Evolutionary conservation across 2,113 vertebrate species (phyloP), one percentile per base, ranked within the genome.

Genomic region (Caretta caretta): DNA sequence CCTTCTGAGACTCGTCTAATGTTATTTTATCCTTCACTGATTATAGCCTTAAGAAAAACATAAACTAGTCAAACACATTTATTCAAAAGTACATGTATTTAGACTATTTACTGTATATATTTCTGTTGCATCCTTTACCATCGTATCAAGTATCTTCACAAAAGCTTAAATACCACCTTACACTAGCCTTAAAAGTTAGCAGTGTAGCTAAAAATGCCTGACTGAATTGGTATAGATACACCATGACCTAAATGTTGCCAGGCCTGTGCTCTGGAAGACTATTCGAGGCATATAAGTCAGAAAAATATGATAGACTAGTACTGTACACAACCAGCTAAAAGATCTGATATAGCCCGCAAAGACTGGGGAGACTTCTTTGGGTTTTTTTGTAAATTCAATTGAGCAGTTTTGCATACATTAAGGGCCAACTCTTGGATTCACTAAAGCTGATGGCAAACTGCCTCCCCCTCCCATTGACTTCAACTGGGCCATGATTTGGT

Each of bases 21-120:
- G 24, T 80, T 76, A 72, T 88, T 92, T 96, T 91, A 94, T 86
- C 75, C 91, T 94, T 83, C 22, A n/a, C 76, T 95, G 62, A 79
- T 56, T 96, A 46, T 89, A 90, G 12, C 80, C 19, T 38, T 91
- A 87, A 24, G 51, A 86, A 82, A 24, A 10, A 80, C 25, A 51
- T 59, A 78, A 25, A 5, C 9, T 57, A 62, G 81, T 50, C 57
- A 95, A 59, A 84, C 86, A n/a, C 35, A 53, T 48, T 29, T 31
- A 57, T 65, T n/a, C 76, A 20, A 22, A 89, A 72, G 2, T 75
- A 20, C 1, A 0, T 54, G 27, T 35, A 50, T 88, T 92, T 90
- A 1, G 72, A 84, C 78, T 93, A 20, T 1, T 65, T 92, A n/a
- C 50, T 42, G 13, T 72, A 88, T 65, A 54, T 20, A 12, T 72